Evolutionary conservation across 2,113 vertebrate species (phyloP).

Genomic region (Trematocara unimaculatum): DNA sequence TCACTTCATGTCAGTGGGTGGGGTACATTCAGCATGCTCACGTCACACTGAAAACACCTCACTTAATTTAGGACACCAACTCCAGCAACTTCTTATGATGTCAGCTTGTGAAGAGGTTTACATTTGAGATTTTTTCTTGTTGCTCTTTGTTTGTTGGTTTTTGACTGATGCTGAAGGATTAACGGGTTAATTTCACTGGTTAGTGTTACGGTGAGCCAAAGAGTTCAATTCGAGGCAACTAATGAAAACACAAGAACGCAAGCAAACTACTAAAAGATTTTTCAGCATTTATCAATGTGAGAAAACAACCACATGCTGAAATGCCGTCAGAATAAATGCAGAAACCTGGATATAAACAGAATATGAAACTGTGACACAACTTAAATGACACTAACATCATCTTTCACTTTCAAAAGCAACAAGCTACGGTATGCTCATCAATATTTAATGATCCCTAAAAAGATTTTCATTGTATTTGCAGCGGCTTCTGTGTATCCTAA

Average conservation of each 20-base stretch:
- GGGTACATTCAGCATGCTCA: not conserved
- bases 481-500: not conserved
- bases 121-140: not conserved
- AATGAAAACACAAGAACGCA: not conserved
- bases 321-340: not conserved
- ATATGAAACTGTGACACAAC: not conserved
- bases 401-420: not conserved
- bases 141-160: not conserved
- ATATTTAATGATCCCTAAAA: not conserved
- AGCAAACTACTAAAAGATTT: not conserved
- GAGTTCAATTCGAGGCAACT: not conserved
- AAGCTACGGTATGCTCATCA: not conserved
- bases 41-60: not conserved
- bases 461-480: not conserved
- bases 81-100: slow-evolving; percentile 49
- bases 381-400: not conserved
- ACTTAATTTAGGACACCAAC: not conserved
- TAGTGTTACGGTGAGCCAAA: not conserved
- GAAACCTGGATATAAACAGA: not conserved
- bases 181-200: not conserved
- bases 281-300: not conserved
- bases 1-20: not conserved
- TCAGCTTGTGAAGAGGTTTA: slow-evolving; percentile 33
- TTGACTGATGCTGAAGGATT: not conserved
- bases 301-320: not conserved